Conservation (phyloP, 2,888 invertebrate species). For the Sarcophaga rosellei region DNA sequence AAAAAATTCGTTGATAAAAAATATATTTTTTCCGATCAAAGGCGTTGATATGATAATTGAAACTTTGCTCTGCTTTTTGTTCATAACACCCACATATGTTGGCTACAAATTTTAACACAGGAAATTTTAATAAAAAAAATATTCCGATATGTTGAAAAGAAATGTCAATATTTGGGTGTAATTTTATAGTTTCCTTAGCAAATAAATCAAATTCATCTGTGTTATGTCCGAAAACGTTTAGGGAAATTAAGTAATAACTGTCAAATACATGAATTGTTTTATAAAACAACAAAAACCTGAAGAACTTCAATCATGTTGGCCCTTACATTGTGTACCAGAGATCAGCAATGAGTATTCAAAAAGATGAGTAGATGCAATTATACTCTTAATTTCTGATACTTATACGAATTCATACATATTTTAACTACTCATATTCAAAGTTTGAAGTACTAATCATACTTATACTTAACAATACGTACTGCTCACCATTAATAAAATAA, state of each 20-base stretch:
- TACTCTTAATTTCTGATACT: no score
- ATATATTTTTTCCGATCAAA: conserved; percentile 10
- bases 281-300: no score
- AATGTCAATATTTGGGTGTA: conserved; percentile 44
- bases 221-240: no score
- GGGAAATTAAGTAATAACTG: neutral
- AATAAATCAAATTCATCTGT: conserved; percentile 35
- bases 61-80: conserved; percentile 8
- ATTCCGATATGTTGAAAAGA: neutral
- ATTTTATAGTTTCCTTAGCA: conserved; percentile 20
- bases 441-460: no score
- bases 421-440: no score
- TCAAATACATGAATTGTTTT: neutral
- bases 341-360: no score
- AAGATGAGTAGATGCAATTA: no score
- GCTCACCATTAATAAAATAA: no score
- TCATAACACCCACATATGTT: conserved; percentile 14
- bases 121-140: neutral
- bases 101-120: neutral
- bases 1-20: neutral
- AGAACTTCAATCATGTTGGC: no score
- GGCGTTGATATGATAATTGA: conserved; percentile 40
- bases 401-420: no score
- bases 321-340: no score
- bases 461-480: no score